Conservation (phyloP, 1,140 invertebrate genomes). For the Musca vetustissima region DNA sequence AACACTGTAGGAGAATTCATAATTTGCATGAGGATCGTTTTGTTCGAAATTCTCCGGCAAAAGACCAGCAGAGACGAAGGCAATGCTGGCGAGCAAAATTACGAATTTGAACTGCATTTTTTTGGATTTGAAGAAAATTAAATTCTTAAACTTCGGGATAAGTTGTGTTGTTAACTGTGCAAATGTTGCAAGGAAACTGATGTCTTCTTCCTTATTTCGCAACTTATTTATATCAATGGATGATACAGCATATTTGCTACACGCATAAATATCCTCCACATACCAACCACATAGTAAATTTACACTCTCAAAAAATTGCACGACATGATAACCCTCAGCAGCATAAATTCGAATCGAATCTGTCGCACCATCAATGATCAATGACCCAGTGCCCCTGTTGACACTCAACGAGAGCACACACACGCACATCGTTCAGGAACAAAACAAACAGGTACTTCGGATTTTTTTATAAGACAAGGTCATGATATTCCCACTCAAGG, state of each 20-base stretch:
- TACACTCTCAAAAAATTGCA: no score
- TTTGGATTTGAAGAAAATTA: not conserved
- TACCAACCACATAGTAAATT: no score
- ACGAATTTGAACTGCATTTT: conserved; percentile 1
- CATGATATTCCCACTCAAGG: not conserved
- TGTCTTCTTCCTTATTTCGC: not conserved
- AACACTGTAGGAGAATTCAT: conserved; percentile 70
- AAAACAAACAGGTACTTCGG: conserved; percentile 14
- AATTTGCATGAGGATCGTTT: conserved; percentile 64
- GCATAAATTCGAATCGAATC: no score
- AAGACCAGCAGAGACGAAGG: conserved; percentile 32
- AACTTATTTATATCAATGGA: not conserved
- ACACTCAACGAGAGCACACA: not conserved
- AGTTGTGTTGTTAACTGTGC: not conserved
- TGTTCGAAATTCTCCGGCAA: conserved; percentile 32
- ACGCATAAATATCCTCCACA: no score
- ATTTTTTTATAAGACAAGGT: conserved; percentile 9
- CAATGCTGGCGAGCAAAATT: conserved; percentile 17
- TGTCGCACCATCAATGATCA: not conserved
- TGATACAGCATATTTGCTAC: not conserved
- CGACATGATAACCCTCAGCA: no score
- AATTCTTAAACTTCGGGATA: not conserved
- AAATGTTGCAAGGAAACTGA: conserved; percentile 6
- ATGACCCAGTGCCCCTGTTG: conserved; percentile 14
- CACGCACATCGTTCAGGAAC: not conserved